Conservation (phyloP, 2,888 invertebrate genomes). For the Diadegma fenestrale region DNA sequence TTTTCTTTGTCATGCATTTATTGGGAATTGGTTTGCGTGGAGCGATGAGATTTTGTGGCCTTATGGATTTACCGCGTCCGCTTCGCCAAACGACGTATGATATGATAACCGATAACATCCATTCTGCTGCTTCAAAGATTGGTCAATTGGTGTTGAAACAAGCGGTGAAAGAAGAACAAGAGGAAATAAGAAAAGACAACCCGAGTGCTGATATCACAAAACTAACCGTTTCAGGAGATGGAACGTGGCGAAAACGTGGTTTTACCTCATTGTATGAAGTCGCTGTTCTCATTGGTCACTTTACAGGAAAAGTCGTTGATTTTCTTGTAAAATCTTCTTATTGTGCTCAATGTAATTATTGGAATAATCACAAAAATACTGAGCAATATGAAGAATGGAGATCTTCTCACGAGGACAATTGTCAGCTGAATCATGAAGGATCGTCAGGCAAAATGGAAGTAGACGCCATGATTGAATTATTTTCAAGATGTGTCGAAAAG, state of each 20-base stretch:
- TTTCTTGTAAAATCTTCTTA: conserved; percentile 43
- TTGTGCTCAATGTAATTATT: conserved; percentile 55
- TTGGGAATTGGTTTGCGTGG: conserved; percentile 23
- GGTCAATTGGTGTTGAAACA: conserved; percentile 22
- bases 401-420: conserved; percentile 36
- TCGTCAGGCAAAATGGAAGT: conserved; percentile 47
- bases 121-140: too few relatives aligned
- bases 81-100: conserved; percentile 45
- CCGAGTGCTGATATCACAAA: conserved; percentile 3
- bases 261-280: conserved; percentile 58
- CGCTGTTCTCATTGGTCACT: conserved; percentile 59
- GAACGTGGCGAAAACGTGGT: conserved; percentile 54
- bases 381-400: conserved; percentile 52
- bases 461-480: conserved; percentile 61
- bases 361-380: conserved; percentile 34
- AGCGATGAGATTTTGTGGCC: conserved; percentile 32
- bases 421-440: conserved; percentile 26
- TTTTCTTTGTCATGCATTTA: conserved; percentile 32
- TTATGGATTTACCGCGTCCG: conserved; percentile 52
- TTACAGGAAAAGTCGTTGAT: conserved; percentile 56
- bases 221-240: conserved; percentile 54
- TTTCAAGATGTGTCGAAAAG: conserved; percentile 52
- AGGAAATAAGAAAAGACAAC: conserved; percentile 32
- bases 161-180: conserved; percentile 46
- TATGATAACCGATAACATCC: neutral